A percentile compares a stretch with the other conserved stretches of the same genome.
phyloP scores from a whole-genome alignment of 2,113 vertebrate genomes.

The Ophthalmolycus amberensis region DNA sequence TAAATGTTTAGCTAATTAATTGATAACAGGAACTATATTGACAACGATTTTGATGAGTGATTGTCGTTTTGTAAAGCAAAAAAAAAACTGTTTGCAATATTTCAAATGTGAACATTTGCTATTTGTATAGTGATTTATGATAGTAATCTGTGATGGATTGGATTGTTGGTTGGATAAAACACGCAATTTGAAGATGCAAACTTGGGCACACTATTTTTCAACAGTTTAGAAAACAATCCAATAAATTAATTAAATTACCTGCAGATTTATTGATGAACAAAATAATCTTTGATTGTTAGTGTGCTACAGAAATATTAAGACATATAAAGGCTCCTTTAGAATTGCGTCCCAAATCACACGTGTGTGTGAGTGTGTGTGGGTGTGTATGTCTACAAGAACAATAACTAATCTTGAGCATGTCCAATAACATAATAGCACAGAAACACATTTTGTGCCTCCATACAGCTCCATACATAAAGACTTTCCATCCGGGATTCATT shows the following conservation, averaged over 20 bases:
- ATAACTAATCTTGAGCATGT: not conserved
- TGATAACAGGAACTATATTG: not conserved
- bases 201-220: not conserved
- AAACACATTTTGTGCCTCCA: constrained; percentile 2
- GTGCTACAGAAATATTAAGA: not conserved
- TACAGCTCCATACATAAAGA: constrained; percentile 13
- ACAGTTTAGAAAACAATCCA: not conserved
- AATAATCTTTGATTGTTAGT: not conserved
- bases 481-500: constrained; percentile 21
- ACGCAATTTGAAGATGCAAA: not conserved
- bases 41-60: not conserved
- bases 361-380: not conserved
- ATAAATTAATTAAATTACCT: not conserved
- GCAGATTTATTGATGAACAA: not conserved
- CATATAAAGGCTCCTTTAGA: not conserved
- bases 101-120: not conserved
- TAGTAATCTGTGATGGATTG: not conserved
- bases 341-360: not conserved
- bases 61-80: not conserved
- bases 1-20: not conserved
- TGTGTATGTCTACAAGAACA: not conserved
- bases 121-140: not conserved
- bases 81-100: too few relatives aligned
- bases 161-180: not conserved
- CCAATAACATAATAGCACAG: not conserved